Evolutionary conservation across 2,888 invertebrate species (phyloP), one percentile per base, ranked within the genome.

Genomic region (Eupithecia abbreviata): DNA sequence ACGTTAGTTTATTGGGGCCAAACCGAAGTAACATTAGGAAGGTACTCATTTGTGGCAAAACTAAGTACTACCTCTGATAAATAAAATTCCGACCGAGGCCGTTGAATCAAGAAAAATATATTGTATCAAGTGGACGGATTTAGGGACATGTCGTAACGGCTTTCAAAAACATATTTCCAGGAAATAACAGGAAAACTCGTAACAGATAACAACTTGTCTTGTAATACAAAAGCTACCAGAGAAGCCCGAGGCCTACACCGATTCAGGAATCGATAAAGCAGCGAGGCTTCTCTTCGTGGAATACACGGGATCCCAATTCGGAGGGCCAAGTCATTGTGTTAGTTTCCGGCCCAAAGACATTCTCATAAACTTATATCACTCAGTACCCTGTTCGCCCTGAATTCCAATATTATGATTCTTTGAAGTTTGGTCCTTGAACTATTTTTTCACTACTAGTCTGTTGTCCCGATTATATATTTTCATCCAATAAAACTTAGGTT

Each of bases 231-330:
- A 58, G 58, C 58, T 58, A 42, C 9, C 66, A 83, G 80, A 30
- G 41, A 13, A 55, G 66, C 45, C 42, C 43, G 10, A 45, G 55
- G 73, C 74, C 43, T 45, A 67, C 62, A 68, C 18, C 41, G 69
- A 71, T 77, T 78, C 77, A 69, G 77, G 51, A 80, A 84, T 86
- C 84, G 82, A 86, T 85, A 85, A 83, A 85, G 43, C 10, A 82
- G 80, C 80, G 81, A 82, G 79, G 68, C 73, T 76, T 77, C 79
- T 55, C 83, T 83, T 83, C 82, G 80, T 77, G 82, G 84, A 84
- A 84, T 82, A 85, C 82, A 79, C 72, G 79, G 78, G 77, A 76
- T 83, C 82, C 78, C 79, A 79, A 83, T 83, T 84, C 77, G 77
- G 82, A 84, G 81, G 82, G 80, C 74, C 80, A 80, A 77, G 77